These are phyloP conservation scores for Zeuzera pyrina DNA, from an alignment of 2,888 invertebrate species.

Conservation along the genomic window DNA sequence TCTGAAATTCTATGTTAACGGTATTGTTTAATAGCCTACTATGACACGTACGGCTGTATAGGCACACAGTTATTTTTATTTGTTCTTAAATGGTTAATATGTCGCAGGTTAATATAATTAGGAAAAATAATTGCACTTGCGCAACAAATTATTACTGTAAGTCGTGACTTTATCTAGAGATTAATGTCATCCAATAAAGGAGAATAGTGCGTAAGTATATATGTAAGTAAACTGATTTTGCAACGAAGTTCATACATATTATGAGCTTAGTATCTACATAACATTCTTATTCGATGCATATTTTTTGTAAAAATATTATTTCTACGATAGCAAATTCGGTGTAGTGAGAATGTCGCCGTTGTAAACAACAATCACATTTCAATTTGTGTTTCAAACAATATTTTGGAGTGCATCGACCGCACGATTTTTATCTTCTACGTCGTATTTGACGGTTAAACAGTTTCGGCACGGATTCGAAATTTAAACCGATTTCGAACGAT, in stretches of 20 bases:
- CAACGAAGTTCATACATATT: too few species aligned
- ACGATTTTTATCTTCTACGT: conserved; percentile 49
- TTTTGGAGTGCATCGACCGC: conserved; percentile 44
- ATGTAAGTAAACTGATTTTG: too few species aligned
- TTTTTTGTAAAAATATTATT: too few species aligned
- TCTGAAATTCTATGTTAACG: conserved; percentile 4
- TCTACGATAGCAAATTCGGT: too few species aligned
- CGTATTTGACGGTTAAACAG: conserved; percentile 45
- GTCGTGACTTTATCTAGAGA: too few species aligned
- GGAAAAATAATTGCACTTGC: neutral
- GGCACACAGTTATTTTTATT: neutral
- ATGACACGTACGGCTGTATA: neutral
- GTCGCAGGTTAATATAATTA: neutral
- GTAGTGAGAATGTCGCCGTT: too few species aligned
- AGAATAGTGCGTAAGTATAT: too few species aligned
- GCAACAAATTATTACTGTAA: too few species aligned
- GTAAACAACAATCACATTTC: neutral
- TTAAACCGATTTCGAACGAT: conserved; percentile 44
- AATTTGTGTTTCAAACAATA: conserved; percentile 4
- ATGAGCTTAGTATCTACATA: too few species aligned
- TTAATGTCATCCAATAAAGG: too few species aligned
- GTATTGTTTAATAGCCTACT: neutral
- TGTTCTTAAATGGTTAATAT: neutral
- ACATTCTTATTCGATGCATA: too few species aligned
- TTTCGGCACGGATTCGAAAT: conserved; percentile 49